These are phyloP conservation scores for Drosophila neonasuta DNA, from an alignment of 2,888 invertebrate species.

Conservation along the genomic window DNA sequence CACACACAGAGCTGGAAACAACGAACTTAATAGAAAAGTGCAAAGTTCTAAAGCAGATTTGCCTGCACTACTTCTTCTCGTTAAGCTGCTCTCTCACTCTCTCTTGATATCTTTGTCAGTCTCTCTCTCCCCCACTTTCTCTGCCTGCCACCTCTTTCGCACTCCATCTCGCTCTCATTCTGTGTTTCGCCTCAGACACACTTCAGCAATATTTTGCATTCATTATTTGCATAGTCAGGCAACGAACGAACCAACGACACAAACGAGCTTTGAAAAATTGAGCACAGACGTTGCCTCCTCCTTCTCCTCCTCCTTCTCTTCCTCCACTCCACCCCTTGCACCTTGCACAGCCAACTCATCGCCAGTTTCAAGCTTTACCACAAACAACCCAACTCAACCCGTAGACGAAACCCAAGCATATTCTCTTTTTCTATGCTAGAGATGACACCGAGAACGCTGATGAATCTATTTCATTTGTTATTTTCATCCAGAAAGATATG, in stretches of 20 bases:
- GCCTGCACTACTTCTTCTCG: constrained; percentile 14
- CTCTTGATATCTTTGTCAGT: not conserved
- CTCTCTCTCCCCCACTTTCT: not conserved
- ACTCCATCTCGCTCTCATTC: not conserved
- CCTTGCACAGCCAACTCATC: not conserved
- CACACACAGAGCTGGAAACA: constrained; percentile 1
- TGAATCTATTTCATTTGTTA: too few relatives aligned
- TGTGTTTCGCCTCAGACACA: constrained; percentile 53
- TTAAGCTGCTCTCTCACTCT: not conserved
- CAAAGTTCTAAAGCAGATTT: constrained; percentile 45
- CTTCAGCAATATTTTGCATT: constrained; percentile 73
- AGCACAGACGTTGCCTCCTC: constrained; percentile 48
- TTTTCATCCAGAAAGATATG: too few relatives aligned
- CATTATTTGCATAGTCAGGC: constrained; percentile 69
- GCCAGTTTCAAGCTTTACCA: constrained; percentile 8
- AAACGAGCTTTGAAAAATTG: constrained; percentile 75
- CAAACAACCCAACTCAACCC: constrained; percentile 19
- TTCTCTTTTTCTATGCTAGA: constrained; percentile 8
- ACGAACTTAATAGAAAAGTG: constrained; percentile 39
- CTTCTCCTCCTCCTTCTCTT: not conserved
- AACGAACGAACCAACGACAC: constrained; percentile 55
- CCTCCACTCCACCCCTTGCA: not conserved
- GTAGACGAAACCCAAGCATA: not conserved
- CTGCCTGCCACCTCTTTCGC: not conserved
- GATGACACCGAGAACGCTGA: not conserved